Evolutionary conservation across 92 coral and sea anemone species (phyloP).

Genomic region (Phenganax marumi): DNA sequence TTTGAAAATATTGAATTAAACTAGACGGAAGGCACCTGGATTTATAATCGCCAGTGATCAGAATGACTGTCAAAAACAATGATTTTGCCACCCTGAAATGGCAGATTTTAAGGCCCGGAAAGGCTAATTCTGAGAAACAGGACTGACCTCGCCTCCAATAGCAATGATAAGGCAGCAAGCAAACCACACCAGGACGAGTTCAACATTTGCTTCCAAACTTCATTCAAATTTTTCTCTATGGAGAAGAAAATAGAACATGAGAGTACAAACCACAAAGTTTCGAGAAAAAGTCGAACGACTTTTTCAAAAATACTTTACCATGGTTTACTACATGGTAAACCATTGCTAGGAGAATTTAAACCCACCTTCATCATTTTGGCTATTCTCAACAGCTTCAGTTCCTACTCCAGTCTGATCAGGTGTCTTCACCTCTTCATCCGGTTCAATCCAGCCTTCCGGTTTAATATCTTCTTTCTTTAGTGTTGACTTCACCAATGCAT

Average conservation of each 20-base stretch:
- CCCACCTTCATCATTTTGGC: constrained; percentile 68
- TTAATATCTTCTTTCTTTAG: constrained; percentile 48
- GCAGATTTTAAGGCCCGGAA: no score
- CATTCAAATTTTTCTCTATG: constrained; percentile 54
- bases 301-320: no score
- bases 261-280: no score
- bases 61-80: no score
- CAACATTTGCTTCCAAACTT: constrained; percentile 78
- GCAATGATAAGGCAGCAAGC: constrained; percentile 79
- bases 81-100: no score
- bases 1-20: neutral
- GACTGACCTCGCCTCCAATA: constrained; percentile 87
- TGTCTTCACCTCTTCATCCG: constrained; percentile 51
- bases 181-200: constrained; percentile 96
- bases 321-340: neutral
- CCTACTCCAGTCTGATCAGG: constrained; percentile 89
- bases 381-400: constrained; percentile 65
- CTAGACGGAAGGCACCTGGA: no score
- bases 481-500: constrained; percentile 61
- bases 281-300: neutral
- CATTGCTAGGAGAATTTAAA: neutral
- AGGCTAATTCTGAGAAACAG: no score
- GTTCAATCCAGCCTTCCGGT: constrained; percentile 94
- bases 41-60: no score
- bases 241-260: neutral